Base-by-base conservation (phyloP, 1,140 invertebrate species). In the Conus betulinus region DNA sequence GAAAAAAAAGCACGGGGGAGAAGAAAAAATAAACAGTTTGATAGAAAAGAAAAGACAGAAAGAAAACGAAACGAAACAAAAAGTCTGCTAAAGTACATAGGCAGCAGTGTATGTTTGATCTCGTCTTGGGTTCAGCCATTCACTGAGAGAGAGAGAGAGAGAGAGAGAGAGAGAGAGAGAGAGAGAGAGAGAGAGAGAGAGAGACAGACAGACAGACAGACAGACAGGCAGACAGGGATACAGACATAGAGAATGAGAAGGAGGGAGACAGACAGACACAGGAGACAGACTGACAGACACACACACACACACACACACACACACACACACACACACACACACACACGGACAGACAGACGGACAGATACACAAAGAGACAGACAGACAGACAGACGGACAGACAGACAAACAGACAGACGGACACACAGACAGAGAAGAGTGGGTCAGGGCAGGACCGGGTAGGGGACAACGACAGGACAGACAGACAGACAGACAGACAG, bases 231-330 rank as follows among this genome's bases (percentile, higher is more conserved):
- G 20, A 71, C 6, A 71, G 11, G 6, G 13, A 71, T 0, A 71
- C 17, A 71, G 13, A 71, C 17, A 71, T 6, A 71, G 67, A 71
- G 67, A 20, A 20, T 1, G 60, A 63, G 60, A 63, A 0, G 17
- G 60, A 63, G 60, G 17, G 60, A 71, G 13, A 71, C 17, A 71
- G 67, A 71, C 15, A 71, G 67, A 71, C 17, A 63, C 11, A 63
- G 60, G 0, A 71, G 17, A 71, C 67, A 71, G 17, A 71, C 67
- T 17, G 17, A 71, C 67, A 71, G 15, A 71, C 67, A 71, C 67
- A 71, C 67, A 71, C 67, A 71, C 67, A 71, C 67, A 71, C 67
- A 71, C 67, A 71, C 67, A 71, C 67, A 71, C 67, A 71, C 67
- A 71, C 67, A 71, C 67, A 71, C 67, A 71, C 67, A 71, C 67